Evolutionary conservation across 1,140 invertebrate species (phyloP).

Genomic region (Daktulosphaira vitifoliae): DNA sequence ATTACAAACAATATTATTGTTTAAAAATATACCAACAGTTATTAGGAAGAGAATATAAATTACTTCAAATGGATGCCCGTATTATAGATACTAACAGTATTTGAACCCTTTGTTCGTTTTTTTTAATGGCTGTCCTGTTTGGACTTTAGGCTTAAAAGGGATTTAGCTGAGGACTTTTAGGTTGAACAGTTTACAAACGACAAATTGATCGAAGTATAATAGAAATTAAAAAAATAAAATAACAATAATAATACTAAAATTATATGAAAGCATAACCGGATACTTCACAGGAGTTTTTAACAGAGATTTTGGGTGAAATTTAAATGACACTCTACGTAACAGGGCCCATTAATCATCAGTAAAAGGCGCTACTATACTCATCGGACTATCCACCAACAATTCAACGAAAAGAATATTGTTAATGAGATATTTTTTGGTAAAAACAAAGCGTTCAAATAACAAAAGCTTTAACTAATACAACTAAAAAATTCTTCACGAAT

Average conservation of each 20-base stretch:
- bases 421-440: conserved; percentile 24
- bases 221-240: neutral
- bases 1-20: no score
- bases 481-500: no score
- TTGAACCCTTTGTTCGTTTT: no score
- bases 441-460: conserved; percentile 22
- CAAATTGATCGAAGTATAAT: conserved; percentile 12
- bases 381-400: conserved; percentile 15
- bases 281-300: conserved; percentile 13
- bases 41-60: no score
- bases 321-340: conserved; percentile 24
- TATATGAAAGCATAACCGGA: conserved; percentile 1
- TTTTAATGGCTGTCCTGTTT: neutral
- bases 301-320: conserved; percentile 12
- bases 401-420: conserved; percentile 27
- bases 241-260: neutral
- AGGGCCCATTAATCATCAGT: conserved; percentile 11
- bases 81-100: no score
- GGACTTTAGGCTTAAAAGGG: neutral
- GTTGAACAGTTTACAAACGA: neutral
- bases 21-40: no score
- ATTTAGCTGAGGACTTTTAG: neutral
- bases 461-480: neutral
- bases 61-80: no score
- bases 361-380: conserved; percentile 8